Evolutionary conservation across 2,888 invertebrate species (phyloP).

Genomic region (Agonopterix alstromeriana): DNA sequence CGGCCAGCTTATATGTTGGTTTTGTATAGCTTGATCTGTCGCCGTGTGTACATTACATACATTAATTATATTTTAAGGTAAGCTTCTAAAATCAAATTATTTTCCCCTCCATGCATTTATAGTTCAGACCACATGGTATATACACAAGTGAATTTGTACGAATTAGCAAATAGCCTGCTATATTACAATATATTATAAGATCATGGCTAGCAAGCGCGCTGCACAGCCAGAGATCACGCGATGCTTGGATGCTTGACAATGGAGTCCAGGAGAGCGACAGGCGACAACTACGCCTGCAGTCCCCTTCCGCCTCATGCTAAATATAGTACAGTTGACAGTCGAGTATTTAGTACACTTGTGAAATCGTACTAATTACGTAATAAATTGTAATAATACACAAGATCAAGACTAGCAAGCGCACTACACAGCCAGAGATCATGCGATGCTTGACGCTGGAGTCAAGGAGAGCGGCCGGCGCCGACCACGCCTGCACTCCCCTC

Average conservation of each 20-base stretch:
- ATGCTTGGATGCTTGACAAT: slow-evolving; percentile 61
- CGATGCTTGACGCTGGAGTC: slow-evolving; percentile 74
- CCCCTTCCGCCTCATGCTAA: slow-evolving; percentile 31
- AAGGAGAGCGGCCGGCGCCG: slow-evolving; percentile 76
- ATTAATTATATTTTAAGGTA: too few relatives aligned
- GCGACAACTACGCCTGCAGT: slow-evolving; percentile 70
- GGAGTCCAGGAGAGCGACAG: slow-evolving; percentile 76
- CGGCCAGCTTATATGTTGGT: too few relatives aligned
- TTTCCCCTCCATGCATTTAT: slow-evolving; percentile 30
- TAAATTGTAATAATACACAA: neutral
- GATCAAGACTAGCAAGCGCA: slow-evolving; percentile 21
- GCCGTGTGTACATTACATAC: too few relatives aligned
- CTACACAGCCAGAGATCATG: slow-evolving; percentile 61
- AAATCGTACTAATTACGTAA: too few relatives aligned
- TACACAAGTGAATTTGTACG: too few relatives aligned
- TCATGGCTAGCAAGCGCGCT: slow-evolving; percentile 10
- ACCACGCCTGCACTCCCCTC: slow-evolving; percentile 60
- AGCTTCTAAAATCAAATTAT: too few relatives aligned
- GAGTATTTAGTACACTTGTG: too few relatives aligned
- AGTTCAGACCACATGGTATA: slow-evolving; percentile 1
- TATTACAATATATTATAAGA: too few relatives aligned
- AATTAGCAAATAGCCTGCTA: too few relatives aligned
- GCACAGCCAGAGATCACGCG: slow-evolving; percentile 66
- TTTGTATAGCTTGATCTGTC: too few relatives aligned
- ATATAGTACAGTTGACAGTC: slow-evolving; percentile 16